These are phyloP conservation scores for Arge pagana DNA, from an alignment of 2,888 invertebrate species.

Conservation along the genomic window DNA sequence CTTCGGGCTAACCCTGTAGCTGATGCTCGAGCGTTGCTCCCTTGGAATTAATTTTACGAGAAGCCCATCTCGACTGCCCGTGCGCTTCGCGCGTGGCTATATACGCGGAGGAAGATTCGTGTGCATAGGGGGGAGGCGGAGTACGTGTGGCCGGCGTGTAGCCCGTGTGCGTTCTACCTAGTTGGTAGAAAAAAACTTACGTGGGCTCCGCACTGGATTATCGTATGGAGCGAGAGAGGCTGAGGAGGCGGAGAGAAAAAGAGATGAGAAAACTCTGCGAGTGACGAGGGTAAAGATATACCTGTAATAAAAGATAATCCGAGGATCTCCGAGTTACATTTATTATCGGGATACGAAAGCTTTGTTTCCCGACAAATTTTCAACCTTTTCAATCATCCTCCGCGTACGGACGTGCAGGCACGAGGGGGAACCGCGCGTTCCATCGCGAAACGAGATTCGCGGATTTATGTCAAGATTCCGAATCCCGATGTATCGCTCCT, in stretches of 20 bases:
- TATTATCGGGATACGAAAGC: no score
- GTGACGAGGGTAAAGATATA: conserved; percentile 1
- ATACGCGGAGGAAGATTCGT: background rate
- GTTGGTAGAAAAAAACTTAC: conserved; percentile 13
- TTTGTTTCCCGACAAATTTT: no score
- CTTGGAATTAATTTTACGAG: conserved; percentile 41
- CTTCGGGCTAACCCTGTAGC: conserved; percentile 14
- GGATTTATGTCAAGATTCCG: background rate
- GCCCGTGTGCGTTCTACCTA: no score
- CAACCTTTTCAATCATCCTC: no score
- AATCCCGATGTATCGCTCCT: conserved; percentile 3
- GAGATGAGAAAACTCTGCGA: no score
- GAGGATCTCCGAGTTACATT: no score
- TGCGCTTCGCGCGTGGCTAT: background rate
- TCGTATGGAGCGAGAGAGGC: conserved; percentile 29
- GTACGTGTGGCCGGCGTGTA: no score
- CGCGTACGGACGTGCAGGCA: conserved; percentile 19
- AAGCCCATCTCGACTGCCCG: conserved; percentile 15
- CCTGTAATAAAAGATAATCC: no score
- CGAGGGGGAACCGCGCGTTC: no score
- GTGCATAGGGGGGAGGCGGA: background rate
- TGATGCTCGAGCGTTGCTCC: conserved; percentile 22
- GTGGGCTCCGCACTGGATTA: conserved; percentile 45
- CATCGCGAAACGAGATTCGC: no score
- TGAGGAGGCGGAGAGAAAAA: conserved; percentile 23